Evolutionary conservation across 2,113 vertebrate species (phyloP), one percentile per base, ranked within the genome.

Genomic region (Dasyornis broadbenti): DNA sequence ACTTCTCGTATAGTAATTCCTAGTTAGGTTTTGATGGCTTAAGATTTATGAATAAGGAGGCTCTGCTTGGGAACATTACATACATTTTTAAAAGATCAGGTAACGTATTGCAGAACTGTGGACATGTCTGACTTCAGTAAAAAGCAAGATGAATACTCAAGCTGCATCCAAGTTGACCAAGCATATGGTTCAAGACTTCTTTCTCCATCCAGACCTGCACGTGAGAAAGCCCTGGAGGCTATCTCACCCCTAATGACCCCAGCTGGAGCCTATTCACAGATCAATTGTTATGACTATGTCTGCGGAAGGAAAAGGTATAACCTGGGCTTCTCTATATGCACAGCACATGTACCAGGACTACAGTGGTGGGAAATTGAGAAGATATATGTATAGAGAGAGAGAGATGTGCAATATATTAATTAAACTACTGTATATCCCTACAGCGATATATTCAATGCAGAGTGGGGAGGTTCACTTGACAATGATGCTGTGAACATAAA

Each of bases 51-150:
- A 73, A 33, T 45, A 42, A 27, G 47, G 40, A 78, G 15, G 23
- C 78, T 86, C 89, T 89, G 2, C 39, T 90, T 59, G 23, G 35
- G 28, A 83, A 64, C 30, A 31, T 49, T 81, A 20, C 22, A 21
- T 6, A 12, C 1, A 1, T 60, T 39, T 64, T 91, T 89, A 52
- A 54, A 89, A 76, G 39, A 63, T 33, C 81, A 91, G 47, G 33
- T 78, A 91, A 70, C 57, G 40, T 86, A 66, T 66, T 91, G 39
- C 75, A 94, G 94, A 95, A 83, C 82, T 94, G 31, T 93, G 53
- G 77, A 82, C 16, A 45, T 73, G 59, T 73, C 61, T 72, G 82
- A 95, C 60, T 90, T 95, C 79, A 87, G 50, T 89, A 94, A 96
- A 96, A 82, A 81, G 14, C 33, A 47, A 18, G 30, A 44, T 21